phyloP scores from a whole-genome alignment of 2,888 invertebrate genomes.

The Lasioglossum pauxillum region DNA sequence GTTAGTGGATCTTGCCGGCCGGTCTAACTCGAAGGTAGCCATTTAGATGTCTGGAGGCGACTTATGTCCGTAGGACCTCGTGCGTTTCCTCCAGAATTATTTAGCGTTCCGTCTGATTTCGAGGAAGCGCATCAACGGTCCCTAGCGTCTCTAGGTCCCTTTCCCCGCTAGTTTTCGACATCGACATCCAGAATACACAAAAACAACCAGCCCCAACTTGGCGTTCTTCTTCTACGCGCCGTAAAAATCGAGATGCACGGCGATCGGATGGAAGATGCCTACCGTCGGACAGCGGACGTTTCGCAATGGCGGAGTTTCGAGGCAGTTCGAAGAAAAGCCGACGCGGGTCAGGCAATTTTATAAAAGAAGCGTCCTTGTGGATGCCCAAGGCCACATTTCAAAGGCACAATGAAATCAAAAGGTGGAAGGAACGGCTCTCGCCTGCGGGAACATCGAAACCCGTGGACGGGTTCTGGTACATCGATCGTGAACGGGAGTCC shows the following conservation, averaged over 20 bases:
- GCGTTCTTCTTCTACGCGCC: not conserved
- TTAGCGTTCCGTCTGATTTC: constrained; percentile 49
- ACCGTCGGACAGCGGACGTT: constrained; percentile 38
- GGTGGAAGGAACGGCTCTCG: constrained; percentile 54
- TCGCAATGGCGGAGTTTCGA: constrained; percentile 3
- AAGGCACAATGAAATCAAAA: constrained; percentile 50
- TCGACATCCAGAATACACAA: not conserved
- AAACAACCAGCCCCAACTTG: too few relatives aligned
- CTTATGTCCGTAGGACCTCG: constrained; percentile 33
- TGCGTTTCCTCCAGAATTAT: constrained; percentile 36
- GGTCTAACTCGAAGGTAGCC: constrained; percentile 60
- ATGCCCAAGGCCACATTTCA: constrained; percentile 64
- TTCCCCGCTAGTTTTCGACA: not conserved
- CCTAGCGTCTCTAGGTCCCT: not conserved
- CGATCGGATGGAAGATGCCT: too few relatives aligned
- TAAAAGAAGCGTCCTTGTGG: constrained; percentile 61
- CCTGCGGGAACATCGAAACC: constrained; percentile 66
- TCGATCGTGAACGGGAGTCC: constrained; percentile 78
- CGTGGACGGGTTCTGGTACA: constrained; percentile 68
- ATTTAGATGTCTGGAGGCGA: constrained; percentile 45
- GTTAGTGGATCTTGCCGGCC: constrained; percentile 67
- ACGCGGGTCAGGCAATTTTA: constrained; percentile 14
- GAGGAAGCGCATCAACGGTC: constrained; percentile 52
- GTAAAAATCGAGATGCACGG: not conserved
- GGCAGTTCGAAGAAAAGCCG: constrained; percentile 35